Evolutionary conservation across 2,888 invertebrate genomes (phyloP).

Genomic region (Diploptera punctata): DNA sequence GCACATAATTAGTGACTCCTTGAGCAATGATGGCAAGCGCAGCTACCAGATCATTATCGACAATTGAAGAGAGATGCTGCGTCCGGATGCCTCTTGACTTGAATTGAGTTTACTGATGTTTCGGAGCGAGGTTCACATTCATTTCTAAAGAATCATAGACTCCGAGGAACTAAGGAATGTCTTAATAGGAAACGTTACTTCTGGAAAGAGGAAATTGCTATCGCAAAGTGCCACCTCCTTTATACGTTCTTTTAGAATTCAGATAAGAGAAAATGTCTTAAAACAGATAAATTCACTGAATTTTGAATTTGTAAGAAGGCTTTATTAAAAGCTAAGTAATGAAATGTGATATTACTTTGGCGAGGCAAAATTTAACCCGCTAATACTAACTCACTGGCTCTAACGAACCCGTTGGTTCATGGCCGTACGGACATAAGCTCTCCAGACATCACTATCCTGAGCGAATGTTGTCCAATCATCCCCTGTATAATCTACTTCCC

Average conservation of each 20-base stretch:
- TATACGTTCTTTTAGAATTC: too few species aligned
- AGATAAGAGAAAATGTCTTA: conserved; percentile 12
- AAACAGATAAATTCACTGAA: too few species aligned
- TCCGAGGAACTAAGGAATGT: not conserved
- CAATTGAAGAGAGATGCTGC: conserved; percentile 27
- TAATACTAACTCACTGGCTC: too few species aligned
- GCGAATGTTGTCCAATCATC: too few species aligned
- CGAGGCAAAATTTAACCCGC: not conserved
- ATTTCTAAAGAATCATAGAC: not conserved
- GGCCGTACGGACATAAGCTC: too few species aligned
- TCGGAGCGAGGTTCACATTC: not conserved
- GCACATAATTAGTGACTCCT: conserved; percentile 27
- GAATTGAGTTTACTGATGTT: not conserved
- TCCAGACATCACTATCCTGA: too few species aligned
- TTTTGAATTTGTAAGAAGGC: not conserved
- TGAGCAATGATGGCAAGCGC: not conserved
- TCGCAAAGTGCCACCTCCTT: not conserved
- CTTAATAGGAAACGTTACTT: not conserved
- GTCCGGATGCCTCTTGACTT: conserved; percentile 8
- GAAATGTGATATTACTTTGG: not conserved
- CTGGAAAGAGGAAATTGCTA: not conserved
- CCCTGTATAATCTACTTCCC: too few species aligned
- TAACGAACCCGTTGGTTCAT: too few species aligned
- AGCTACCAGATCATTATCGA: conserved; percentile 21
- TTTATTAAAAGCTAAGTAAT: not conserved